Base-by-base conservation (phyloP, 2,113 vertebrate genomes). In the Haplotaxodon microlepis region DNA sequence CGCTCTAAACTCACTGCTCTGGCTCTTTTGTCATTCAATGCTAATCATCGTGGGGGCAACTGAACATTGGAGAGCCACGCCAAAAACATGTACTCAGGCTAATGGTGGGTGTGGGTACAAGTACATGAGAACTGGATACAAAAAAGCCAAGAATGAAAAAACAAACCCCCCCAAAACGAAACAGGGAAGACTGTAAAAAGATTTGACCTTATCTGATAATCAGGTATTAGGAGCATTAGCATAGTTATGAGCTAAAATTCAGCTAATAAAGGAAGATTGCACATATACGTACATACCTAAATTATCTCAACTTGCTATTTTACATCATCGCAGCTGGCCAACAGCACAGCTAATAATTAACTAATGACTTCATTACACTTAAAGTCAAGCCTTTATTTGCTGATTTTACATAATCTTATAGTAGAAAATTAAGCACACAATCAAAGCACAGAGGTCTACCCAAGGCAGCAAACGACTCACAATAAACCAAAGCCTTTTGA, bases 11-110 rank as follows among this genome's bases (percentile, higher is more conserved):
- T 84, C 88, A 90, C 81, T 87, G 81, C 88, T 81, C 80, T 10
- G 14, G 40, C 92, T 89, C 95, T 89, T 94, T 96, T 96, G 95
- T 96, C 93, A 96, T 96, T 94, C 86, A 90, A 90, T 93, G 80
- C 50, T 92, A 94, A 93, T 88, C 66, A 93, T 51, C 34, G 36
- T 27, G 53, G 76, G 81, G 27, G 83, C 93, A 91, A 88, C 86
- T 89, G 86, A 94, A 88, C 38, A 51, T 10, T 21, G 83, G 71
- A 88, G 89, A 84, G 78, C 61, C 61, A 40, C 34, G 51, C 63
- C 47, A 54, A 80, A 81, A 66, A 86, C 50, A 12, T n/a, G 71
- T 29, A 29, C 24, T 19, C 45, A 31, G 73, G 45, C 16, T 78
- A 78, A 78, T 31, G 73, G 24, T 78, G 24, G 73, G 27, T 12